Percentiles rank a stretch among this genome's conserved stretches.
Conservation (phyloP, 2,113 vertebrate species). For the Neopipo cinnamomea region DNA sequence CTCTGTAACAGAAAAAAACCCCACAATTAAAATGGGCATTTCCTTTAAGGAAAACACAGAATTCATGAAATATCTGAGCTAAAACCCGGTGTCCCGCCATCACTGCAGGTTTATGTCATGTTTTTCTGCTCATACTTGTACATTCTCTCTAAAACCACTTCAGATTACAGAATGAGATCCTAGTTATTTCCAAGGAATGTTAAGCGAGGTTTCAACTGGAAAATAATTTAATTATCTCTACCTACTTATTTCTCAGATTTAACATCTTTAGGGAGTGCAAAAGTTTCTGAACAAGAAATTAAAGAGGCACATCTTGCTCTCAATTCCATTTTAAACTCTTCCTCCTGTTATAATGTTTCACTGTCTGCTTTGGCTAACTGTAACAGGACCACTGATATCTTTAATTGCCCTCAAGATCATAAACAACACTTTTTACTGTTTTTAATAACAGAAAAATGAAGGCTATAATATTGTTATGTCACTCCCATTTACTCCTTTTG, state of each 20-base stretch:
- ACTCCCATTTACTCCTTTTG: background rate
- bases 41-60: background rate
- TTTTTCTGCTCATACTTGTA: background rate
- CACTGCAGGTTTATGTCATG: background rate
- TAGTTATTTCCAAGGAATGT: background rate
- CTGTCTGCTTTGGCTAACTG: background rate
- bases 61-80: background rate
- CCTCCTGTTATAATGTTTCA: background rate
- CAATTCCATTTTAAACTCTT: background rate
- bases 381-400: background rate
- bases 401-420: background rate
- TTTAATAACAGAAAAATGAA: background rate
- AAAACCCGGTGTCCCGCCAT: background rate
- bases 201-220: background rate
- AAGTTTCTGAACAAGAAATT: background rate
- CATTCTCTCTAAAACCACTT: background rate
- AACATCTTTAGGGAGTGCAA: background rate
- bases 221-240: background rate
- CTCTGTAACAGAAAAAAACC: conserved; percentile 69
- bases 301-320: background rate
- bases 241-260: background rate
- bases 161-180: background rate
- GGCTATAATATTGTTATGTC: background rate
- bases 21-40: background rate
- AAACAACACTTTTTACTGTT: background rate